Evolutionary conservation across 2,113 vertebrate genomes (phyloP).

Genomic region (Lepisosteus osseus): DNA sequence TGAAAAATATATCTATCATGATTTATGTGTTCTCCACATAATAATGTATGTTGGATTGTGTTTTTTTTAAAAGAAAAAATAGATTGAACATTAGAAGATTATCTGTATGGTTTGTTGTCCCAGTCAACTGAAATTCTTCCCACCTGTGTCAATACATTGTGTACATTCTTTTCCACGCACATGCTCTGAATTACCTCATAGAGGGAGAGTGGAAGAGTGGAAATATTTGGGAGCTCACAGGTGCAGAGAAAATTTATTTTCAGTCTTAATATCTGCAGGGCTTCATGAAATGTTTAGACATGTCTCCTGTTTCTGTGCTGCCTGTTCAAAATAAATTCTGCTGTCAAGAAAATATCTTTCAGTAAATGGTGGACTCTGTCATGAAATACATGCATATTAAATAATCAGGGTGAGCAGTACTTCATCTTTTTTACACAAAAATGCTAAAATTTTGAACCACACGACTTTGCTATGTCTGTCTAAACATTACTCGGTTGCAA

Average conservation of each 20-base stretch:
- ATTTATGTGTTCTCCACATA: too few species aligned
- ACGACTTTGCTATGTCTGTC: too few species aligned
- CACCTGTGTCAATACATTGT: slow-evolving; percentile 3
- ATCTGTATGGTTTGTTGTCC: not conserved
- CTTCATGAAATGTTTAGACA: slow-evolving; percentile 55
- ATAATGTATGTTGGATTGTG: too few species aligned
- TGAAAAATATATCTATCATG: too few species aligned
- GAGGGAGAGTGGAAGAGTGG: not conserved
- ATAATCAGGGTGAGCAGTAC: too few species aligned
- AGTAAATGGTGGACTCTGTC: too few species aligned
- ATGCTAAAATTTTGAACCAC: too few species aligned
- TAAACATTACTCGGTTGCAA: too few species aligned
- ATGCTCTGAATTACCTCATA: slow-evolving; percentile 2
- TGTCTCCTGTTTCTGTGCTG: slow-evolving; percentile 33
- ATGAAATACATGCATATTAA: too few species aligned
- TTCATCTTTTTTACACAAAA: too few species aligned
- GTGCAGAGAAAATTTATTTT: slow-evolving; percentile 16
- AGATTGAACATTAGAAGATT: too few species aligned
- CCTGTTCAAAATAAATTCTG: slow-evolving; percentile 50
- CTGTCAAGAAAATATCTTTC: slow-evolving; percentile 28
- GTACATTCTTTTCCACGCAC: not conserved
- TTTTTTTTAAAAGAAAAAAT: too few species aligned
- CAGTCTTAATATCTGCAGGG: slow-evolving; percentile 22
- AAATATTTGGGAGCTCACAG: slow-evolving; percentile 14
- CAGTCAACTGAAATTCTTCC: not conserved